Evolutionary conservation across 2,113 vertebrate species (phyloP).

Genomic region (Pachycephala philippinensis): DNA sequence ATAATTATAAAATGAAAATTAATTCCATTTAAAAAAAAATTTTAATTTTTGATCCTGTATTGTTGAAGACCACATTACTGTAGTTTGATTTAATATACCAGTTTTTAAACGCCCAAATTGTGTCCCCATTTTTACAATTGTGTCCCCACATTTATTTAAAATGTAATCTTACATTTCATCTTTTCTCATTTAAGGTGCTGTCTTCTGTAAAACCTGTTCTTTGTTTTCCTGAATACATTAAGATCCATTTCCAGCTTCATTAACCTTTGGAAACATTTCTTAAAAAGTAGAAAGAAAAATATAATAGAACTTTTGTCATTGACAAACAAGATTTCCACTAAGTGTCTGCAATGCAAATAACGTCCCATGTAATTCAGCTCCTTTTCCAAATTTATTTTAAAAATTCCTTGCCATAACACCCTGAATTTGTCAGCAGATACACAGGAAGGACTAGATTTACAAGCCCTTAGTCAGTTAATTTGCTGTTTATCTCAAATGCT

Average conservation of each 20-base stretch:
- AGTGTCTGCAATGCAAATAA: neutral
- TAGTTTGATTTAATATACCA: neutral
- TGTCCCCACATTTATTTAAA: neutral
- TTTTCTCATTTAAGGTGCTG: neutral
- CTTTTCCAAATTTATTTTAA: neutral
- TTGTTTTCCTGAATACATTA: neutral
- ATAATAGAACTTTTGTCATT: neutral
- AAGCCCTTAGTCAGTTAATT: neutral
- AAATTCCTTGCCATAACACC: neutral
- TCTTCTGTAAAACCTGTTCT: neutral
- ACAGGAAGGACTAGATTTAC: neutral
- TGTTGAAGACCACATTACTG: neutral
- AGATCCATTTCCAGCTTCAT: neutral
- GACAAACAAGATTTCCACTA: neutral
- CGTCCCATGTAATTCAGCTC: neutral
- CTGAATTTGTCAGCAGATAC: neutral
- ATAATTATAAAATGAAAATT: neutral
- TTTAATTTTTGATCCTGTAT: neutral
- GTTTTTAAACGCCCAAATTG: neutral
- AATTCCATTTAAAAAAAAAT: rapidly evolving
- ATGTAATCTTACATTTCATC: neutral
- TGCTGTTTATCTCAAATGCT: conserved; percentile 3
- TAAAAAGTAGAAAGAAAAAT: neutral
- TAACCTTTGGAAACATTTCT: neutral
- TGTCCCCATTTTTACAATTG: neutral